These are phyloP conservation scores for Nesogale talazaci DNA, from an alignment of 2,113 vertebrate genomes.

Conservation along the genomic window DNA sequence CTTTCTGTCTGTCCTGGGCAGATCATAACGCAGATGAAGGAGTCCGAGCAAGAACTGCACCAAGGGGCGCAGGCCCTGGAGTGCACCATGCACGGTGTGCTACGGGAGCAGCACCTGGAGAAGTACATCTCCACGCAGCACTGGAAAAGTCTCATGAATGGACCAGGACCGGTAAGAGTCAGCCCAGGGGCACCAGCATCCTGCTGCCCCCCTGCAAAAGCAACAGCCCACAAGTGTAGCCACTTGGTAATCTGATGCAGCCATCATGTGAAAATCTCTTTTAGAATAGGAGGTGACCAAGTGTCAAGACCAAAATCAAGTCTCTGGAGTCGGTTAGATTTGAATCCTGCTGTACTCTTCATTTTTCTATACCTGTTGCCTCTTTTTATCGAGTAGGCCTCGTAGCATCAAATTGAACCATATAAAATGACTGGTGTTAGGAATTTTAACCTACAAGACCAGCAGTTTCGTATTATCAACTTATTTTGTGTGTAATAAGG, in stretches of 20 bases:
- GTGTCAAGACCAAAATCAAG: background rate
- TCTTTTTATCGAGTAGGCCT: slow-evolving; percentile 19
- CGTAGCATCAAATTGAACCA: slow-evolving; percentile 11
- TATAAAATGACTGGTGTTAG: slow-evolving; percentile 12
- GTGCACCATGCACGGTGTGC: slow-evolving; percentile 86
- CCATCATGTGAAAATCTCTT: background rate
- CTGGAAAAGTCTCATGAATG: slow-evolving; percentile 86
- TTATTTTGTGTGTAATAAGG: background rate
- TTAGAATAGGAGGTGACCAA: background rate
- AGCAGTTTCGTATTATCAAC: background rate
- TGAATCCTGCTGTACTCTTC: slow-evolving; percentile 15
- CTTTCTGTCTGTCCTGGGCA: slow-evolving; percentile 78
- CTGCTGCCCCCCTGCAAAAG: background rate
- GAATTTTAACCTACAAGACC: slow-evolving; percentile 45
- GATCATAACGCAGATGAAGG: slow-evolving; percentile 86
- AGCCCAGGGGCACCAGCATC: background rate
- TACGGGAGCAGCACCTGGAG: slow-evolving; percentile 86
- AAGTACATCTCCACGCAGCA: slow-evolving; percentile 85
- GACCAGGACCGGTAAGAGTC: slow-evolving; percentile 71
- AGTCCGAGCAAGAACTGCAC: slow-evolving; percentile 81
- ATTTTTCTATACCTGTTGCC: background rate
- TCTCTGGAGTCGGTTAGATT: background rate
- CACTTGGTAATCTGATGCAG: background rate
- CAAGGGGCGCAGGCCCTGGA: slow-evolving; percentile 82
- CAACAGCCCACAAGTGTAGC: background rate